Base-by-base conservation (phyloP, 2,888 invertebrate genomes). In the Sphaerophoria taeniata region DNA sequence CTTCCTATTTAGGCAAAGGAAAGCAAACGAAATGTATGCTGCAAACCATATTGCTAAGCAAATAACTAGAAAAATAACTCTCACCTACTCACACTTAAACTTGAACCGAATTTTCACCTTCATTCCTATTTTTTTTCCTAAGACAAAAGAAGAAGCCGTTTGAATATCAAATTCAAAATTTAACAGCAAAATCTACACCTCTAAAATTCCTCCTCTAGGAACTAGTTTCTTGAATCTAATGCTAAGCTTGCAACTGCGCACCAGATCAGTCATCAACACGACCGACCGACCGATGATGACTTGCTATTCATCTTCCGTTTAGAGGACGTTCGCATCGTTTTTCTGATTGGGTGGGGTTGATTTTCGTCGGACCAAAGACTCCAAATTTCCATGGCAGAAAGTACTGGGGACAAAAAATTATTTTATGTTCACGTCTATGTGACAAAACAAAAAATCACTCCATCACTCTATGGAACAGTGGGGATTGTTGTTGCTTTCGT, bases 271-370 rank as follows among this genome's bases (percentile, higher is more conserved):
- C 24, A 39, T 31, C 34, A 16, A 6, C 36, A 36, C 4, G 7
- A 43, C 39, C 39, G 2, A 43, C 39, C 39, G 2, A 3, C 39
- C 9, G 11, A 58, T 24, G 34, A 9, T 9, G 7, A 65, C 16
- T 43, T 47, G 11, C 53, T 7, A 80, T 85, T 85, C 85, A 80
- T 85, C 80, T 85, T 85, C 85, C 80, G 80, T 80, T 85, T 72
- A 84, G 69, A 79, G 84, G 79, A 84, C 79, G 43, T 84, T 75
- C 34, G 75, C 82, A 73, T 69, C 63, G 51, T 47, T 12, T n/a
- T 6, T 47, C 39, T 60, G 45, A 74, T 49, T 70, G 55, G 16
- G n/a, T n/a, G n/a, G n/a, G n/a, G n/a, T 82, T 51, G 14, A 43
- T 55, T 65, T 72, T 60, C 67, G 31, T 65, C 34, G 74, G n/a